A percentile compares a stretch with the other conserved stretches of the same genome.
Evolutionary conservation across 1,140 invertebrate genomes (phyloP).

Genomic region (Holcopasites calliopsidis): DNA sequence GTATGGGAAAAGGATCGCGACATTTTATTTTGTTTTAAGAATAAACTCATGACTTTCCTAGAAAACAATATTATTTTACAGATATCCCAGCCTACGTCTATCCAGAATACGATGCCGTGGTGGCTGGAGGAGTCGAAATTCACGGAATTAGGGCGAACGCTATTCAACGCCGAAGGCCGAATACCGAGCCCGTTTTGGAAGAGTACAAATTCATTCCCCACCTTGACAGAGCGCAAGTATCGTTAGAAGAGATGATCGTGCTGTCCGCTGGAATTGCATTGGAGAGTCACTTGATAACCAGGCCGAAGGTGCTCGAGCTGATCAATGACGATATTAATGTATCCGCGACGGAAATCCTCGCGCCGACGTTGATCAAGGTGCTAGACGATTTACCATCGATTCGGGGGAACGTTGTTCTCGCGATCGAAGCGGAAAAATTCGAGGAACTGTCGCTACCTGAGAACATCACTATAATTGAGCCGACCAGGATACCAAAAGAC

Average conservation of each 20-base stretch:
- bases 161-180: constrained; percentile 85
- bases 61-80: constrained; percentile 41
- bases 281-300: constrained; percentile 85
- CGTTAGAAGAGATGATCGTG: constrained; percentile 79
- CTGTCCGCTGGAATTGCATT: constrained; percentile 86
- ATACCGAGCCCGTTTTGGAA: constrained; percentile 85
- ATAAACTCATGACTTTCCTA: too few species aligned
- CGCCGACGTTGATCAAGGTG: constrained; percentile 80
- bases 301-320: constrained; percentile 87
- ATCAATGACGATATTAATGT: constrained; percentile 80
- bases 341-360: constrained; percentile 74
- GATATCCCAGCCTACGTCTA: constrained; percentile 79
- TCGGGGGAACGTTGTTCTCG: constrained; percentile 81
- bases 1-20: constrained; percentile 45
- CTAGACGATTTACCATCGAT: constrained; percentile 83
- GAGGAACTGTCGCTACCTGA: constrained; percentile 78
- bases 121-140: constrained; percentile 90
- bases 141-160: constrained; percentile 89
- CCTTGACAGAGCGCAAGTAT: constrained; percentile 61
- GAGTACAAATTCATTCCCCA: constrained; percentile 86
- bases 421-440: constrained; percentile 70
- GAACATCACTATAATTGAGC: constrained; percentile 82
- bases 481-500: constrained; percentile 82
- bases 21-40: not conserved
- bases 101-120: constrained; percentile 74